These are phyloP conservation scores for Nomada flava DNA, from an alignment of 2,888 invertebrate species.

Conservation along the genomic window DNA sequence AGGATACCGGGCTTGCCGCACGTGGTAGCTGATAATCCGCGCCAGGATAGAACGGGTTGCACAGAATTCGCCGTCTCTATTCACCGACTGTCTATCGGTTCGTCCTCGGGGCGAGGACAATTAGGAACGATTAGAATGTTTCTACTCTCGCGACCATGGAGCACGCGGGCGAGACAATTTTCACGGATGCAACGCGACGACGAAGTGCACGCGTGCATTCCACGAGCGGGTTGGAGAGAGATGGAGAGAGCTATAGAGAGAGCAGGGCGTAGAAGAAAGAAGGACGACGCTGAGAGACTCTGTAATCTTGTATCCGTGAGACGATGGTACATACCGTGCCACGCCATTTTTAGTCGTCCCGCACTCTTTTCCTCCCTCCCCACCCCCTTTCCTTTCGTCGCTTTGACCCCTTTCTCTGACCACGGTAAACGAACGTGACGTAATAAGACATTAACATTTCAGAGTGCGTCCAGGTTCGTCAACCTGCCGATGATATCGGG, in stretches of 20 bases:
- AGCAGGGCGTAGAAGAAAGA: slow-evolving; percentile 7
- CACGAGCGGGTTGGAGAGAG: background rate
- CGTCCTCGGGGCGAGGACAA: slow-evolving; percentile 46
- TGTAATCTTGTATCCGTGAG: slow-evolving; percentile 53
- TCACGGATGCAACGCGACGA: slow-evolving; percentile 34
- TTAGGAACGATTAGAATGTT: slow-evolving; percentile 56
- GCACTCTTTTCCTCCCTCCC: slow-evolving; percentile 47
- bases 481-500: slow-evolving; percentile 51
- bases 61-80: background rate
- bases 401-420: slow-evolving; percentile 58
- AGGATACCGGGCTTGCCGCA: slow-evolving; percentile 22
- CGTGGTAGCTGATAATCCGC: slow-evolving; percentile 6
- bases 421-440: slow-evolving; percentile 61
- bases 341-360: slow-evolving; percentile 58
- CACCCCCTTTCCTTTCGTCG: slow-evolving; percentile 45
- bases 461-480: slow-evolving; percentile 53
- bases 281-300: slow-evolving; percentile 27
- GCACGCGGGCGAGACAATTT: slow-evolving; percentile 8
- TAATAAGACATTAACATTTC: slow-evolving; percentile 63
- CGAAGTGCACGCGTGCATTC: slow-evolving; percentile 36
- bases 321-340: slow-evolving; percentile 37
- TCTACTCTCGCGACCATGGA: background rate
- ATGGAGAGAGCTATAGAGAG: background rate
- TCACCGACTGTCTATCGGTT: background rate
- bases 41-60: background rate